Percentiles rank a stretch among this genome's conserved stretches.
phyloP scores from a whole-genome alignment of 1,140 invertebrate genomes.

The Lepidurus arcticus region DNA sequence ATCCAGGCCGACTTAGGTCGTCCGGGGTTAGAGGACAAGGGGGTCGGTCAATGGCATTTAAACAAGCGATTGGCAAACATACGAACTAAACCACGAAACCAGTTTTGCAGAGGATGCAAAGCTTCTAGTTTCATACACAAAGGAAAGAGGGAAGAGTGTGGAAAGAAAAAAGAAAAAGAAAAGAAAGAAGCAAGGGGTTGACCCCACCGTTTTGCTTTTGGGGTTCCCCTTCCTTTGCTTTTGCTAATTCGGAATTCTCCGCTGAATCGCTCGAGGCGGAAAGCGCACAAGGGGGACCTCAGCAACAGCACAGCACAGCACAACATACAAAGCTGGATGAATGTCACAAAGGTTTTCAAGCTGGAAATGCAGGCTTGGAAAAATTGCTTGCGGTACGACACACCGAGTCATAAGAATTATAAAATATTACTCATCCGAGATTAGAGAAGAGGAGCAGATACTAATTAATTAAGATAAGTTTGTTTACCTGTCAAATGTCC shows the following conservation, averaged over 20 bases:
- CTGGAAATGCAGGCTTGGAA: not conserved
- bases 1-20: not conserved
- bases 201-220: not conserved
- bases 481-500: constrained; percentile 14
- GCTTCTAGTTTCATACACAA: constrained; percentile 7
- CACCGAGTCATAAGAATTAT: no score
- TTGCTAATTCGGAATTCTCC: not conserved
- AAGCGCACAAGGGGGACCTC: not conserved
- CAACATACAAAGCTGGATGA: not conserved
- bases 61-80: not conserved
- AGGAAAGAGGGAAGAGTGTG: not conserved
- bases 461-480: not conserved
- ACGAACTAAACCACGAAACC: not conserved
- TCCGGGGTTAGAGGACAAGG: not conserved
- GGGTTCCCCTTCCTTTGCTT: not conserved
- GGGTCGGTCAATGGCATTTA: not conserved
- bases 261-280: not conserved
- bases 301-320: not conserved
- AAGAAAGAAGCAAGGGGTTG: not conserved
- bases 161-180: not conserved
- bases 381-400: not conserved
- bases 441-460: not conserved
- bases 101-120: not conserved
- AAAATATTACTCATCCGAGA: not conserved
- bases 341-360: not conserved